Conservation (phyloP, 2,113 vertebrate genomes). For the Heteronetta atricapilla region DNA sequence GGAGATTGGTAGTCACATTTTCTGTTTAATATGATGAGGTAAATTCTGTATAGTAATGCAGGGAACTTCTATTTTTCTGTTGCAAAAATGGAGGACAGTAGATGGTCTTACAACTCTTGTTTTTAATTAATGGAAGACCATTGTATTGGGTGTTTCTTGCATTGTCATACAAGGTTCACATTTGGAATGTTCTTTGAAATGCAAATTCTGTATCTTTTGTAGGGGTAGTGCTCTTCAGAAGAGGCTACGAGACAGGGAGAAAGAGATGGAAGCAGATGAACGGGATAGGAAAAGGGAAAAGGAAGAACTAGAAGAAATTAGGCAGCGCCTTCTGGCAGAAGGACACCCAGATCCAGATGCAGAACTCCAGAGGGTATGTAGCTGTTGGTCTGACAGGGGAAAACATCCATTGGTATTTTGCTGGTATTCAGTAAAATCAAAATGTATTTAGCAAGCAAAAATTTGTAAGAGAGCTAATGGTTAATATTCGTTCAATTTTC, state of each 20-base stretch:
- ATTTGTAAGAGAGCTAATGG: background rate
- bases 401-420: background rate
- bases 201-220: constrained; percentile 33
- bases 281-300: constrained; percentile 97
- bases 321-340: constrained; percentile 95
- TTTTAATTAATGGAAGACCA: background rate
- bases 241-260: constrained; percentile 94
- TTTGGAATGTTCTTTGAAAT: background rate
- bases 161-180: background rate
- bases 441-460: background rate
- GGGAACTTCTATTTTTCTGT: background rate
- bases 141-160: background rate
- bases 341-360: constrained; percentile 98
- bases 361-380: constrained; percentile 93
- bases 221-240: constrained; percentile 99
- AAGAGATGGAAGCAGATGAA: constrained; percentile 98
- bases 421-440: background rate
- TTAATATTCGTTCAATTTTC: background rate
- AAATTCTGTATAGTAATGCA: background rate
- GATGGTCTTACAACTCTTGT: background rate
- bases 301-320: constrained; percentile 97
- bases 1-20: background rate
- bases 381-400: background rate
- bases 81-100: background rate
- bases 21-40: background rate